phyloP scores from a whole-genome alignment of 2,113 vertebrate species.

The Pollachius pollachius region DNA sequence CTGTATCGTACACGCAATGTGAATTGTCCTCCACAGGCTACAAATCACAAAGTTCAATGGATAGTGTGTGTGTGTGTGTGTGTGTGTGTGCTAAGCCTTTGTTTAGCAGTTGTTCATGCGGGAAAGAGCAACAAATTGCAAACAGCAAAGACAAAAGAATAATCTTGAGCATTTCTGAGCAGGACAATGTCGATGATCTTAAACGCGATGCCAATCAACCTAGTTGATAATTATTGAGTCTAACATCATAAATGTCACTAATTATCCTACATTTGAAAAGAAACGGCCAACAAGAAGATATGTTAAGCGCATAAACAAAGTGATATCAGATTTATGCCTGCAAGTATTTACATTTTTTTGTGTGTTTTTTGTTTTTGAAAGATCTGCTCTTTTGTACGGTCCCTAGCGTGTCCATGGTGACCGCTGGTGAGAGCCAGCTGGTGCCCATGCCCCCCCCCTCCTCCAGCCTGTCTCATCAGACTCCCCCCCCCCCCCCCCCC shows the following conservation, averaged over 20 bases:
- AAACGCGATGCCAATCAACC: constrained; percentile 10
- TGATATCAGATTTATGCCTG: constrained; percentile 13
- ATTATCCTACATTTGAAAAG: neutral
- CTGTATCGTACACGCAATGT: neutral
- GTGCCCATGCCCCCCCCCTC: constrained; percentile 42
- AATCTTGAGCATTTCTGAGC: constrained; percentile 31
- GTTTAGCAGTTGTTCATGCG: constrained; percentile 44
- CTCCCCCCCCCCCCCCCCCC: constrained; percentile 44
- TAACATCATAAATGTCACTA: neutral
- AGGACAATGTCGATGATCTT: constrained; percentile 39
- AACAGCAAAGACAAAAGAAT: constrained; percentile 19
- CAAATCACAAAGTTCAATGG: no score
- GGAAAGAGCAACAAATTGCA: constrained; percentile 35
- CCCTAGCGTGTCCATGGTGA: constrained; percentile 50
- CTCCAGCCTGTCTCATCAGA: constrained; percentile 38
- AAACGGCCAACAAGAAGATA: neutral
- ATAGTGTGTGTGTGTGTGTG: constrained; percentile 35
- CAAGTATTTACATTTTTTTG: constrained; percentile 27
- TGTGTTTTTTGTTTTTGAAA: constrained; percentile 40
- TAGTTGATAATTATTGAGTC: neutral
- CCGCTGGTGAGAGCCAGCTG: constrained; percentile 42
- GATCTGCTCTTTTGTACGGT: constrained; percentile 60
- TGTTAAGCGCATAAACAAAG: no score
- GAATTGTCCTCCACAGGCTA: neutral
- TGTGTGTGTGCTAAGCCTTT: constrained; percentile 45